Base-by-base conservation (phyloP, 2,888 invertebrate species). In the Busseola fusca region DNA sequence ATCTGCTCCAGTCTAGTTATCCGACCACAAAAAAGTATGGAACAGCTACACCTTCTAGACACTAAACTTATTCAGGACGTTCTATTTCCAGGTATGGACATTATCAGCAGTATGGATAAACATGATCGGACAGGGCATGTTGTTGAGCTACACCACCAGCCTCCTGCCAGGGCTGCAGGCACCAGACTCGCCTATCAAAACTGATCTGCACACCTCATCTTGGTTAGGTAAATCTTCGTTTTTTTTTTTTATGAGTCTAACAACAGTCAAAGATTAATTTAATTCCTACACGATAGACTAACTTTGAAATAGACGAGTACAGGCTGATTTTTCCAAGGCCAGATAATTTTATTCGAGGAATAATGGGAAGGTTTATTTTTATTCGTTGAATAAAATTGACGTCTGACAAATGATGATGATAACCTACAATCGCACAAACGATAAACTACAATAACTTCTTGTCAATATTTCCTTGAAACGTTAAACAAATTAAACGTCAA, bases 81-180 rank as follows among this genome's bases (percentile, higher is more conserved):
- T 65, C 63, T 70, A 16, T 48, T 87, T 87, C 12, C 83, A 93
- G 93, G 83, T 87, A 83, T 93, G 93, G 92, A 75, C 87, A 1
- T 84, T 90, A 3, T 82, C 88, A 40, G 92, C 88, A 0, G 91
- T 93, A 1, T 84, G 92, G 16, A 62, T 86, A 5, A 92, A 90
- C 76, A 92, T 92, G 89, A 25, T 91, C 0, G 90, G 87, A 0
- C 89, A 90, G 69, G 93, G 93, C 5, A 91, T 93, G 89, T 74
- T 91, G 69, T 84, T 92, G 37, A 90, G 92, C 64, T 93, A 84
- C 82, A 88, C 91, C 0, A 86, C 91, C 3, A 78, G 88, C 12
- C 84, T 93, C 14, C 80, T 93, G 30, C 89, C 91, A 1, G 90
- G 86, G 0, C 84, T 93, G 0, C 76, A 78, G 25, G 83, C 85